phyloP scores from a whole-genome alignment of 2,888 invertebrate species.

The Macaria notata region DNA sequence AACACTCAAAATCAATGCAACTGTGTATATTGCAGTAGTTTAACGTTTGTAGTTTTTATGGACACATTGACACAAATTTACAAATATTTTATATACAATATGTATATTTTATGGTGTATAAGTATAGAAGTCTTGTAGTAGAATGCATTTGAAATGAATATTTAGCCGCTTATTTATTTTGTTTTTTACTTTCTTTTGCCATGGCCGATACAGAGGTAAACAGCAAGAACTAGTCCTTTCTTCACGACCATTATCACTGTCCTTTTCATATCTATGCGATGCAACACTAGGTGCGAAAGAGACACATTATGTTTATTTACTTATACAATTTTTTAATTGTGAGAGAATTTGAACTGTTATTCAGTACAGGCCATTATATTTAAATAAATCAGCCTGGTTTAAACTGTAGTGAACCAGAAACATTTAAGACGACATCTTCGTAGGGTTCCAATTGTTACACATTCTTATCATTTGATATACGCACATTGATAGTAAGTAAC shows the following conservation, averaged over 20 bases:
- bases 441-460: no score
- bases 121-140: constrained; percentile 14
- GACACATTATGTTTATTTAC: not conserved
- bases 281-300: constrained; percentile 9
- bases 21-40: no score
- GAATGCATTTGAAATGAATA: constrained; percentile 32
- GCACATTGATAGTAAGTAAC: no score
- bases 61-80: constrained; percentile 1
- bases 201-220: constrained; percentile 79
- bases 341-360: no score
- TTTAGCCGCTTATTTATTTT: constrained; percentile 48
- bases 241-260: constrained; percentile 57
- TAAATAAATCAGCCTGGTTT: no score
- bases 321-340: no score
- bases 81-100: not conserved
- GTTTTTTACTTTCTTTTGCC: constrained; percentile 62
- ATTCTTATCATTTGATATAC: no score
- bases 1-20: no score
- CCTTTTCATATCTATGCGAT: constrained; percentile 35
- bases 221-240: constrained; percentile 43
- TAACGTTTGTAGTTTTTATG: constrained; percentile 5
- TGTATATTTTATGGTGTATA: not conserved
- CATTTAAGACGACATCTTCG: no score
- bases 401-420: no score
- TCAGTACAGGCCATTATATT: no score